Percentiles rank a stretch among this genome's conserved stretches.
phyloP scores from a whole-genome alignment of 2,888 invertebrate genomes.

The Campoplex capitator region DNA sequence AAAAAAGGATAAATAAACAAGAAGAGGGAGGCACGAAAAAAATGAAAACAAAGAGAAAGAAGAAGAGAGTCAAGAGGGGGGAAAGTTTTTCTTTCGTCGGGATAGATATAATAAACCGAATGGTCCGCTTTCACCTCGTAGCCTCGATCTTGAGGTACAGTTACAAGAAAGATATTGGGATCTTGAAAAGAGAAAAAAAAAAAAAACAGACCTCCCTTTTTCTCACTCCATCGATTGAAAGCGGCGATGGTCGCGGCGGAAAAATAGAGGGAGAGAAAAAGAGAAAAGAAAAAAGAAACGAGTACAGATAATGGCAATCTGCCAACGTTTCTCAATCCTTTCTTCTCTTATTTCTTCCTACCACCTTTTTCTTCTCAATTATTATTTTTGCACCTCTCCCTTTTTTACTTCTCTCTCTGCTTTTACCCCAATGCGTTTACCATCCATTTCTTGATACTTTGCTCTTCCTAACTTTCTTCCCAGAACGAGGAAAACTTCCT shows the following conservation, averaged over 20 bases:
- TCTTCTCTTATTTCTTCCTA: not conserved
- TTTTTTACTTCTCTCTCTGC: slow-evolving; percentile 13
- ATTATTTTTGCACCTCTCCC: slow-evolving; percentile 38
- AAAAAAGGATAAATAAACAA: not conserved
- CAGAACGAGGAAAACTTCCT: not conserved
- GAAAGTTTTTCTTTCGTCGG: slow-evolving; percentile 41
- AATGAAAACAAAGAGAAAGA: not conserved
- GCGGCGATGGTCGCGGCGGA: not conserved
- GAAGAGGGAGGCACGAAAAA: not conserved
- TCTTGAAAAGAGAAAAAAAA: slow-evolving; percentile 13
- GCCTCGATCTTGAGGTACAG: slow-evolving; percentile 51
- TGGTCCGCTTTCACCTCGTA: slow-evolving; percentile 47
- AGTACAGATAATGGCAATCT: slow-evolving; percentile 69
- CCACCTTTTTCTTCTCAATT: slow-evolving; percentile 43
- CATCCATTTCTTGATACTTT: slow-evolving; percentile 26
- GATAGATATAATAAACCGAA: slow-evolving; percentile 45
- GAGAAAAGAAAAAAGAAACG: slow-evolving; percentile 29
- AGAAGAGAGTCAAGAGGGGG: not conserved
- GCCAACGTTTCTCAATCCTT: slow-evolving; percentile 67
- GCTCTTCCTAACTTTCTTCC: not conserved
- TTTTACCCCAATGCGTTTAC: slow-evolving; percentile 18
- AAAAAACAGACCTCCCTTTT: slow-evolving; percentile 44
- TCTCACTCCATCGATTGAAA: slow-evolving; percentile 48
- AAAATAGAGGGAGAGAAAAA: slow-evolving; percentile 53
- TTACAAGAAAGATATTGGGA: slow-evolving; percentile 47